These are phyloP conservation scores for Champsocephalus gunnari DNA, from an alignment of 2,797 vertebrate species.

Conservation along the genomic window DNA sequence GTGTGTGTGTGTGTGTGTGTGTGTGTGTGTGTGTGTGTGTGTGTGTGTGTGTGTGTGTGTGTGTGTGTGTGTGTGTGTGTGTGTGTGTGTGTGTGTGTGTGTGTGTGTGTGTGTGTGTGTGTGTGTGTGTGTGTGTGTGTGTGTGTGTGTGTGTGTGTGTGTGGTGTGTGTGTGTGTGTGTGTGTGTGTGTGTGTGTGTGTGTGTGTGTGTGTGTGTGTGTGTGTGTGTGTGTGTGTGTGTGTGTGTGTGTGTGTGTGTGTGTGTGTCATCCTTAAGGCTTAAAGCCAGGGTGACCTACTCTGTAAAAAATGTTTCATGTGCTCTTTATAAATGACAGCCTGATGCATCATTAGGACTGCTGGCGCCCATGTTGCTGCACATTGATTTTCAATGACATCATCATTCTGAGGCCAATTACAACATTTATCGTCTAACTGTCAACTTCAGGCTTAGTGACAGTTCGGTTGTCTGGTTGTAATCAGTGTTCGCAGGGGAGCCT, in stretches of 20 bases:
- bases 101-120: no score
- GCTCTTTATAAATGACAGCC: slow-evolving; percentile 58
- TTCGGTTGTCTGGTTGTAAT: slow-evolving; percentile 57
- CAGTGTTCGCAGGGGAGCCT: slow-evolving; percentile 30
- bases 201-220: no score
- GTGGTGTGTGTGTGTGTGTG: no score
- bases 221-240: no score
- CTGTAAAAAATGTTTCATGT: slow-evolving; percentile 66
- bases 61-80: no score
- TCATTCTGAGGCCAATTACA: slow-evolving; percentile 39
- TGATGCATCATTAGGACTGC: slow-evolving; percentile 65
- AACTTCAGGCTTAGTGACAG: slow-evolving; percentile 34
- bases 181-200: no score
- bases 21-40: no score
- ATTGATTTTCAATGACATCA: slow-evolving; percentile 62
- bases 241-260: slow-evolving; percentile 9
- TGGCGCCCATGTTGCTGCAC: slow-evolving; percentile 57
- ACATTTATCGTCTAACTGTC: slow-evolving; percentile 44
- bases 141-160: no score
- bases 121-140: no score
- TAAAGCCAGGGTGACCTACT: slow-evolving; percentile 66
- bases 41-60: no score
- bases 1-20: no score
- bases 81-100: no score
- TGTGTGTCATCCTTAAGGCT: slow-evolving; percentile 20